Conservation (phyloP, 2,797 vertebrate species). For the Percopsis omiscomaycus region DNA sequence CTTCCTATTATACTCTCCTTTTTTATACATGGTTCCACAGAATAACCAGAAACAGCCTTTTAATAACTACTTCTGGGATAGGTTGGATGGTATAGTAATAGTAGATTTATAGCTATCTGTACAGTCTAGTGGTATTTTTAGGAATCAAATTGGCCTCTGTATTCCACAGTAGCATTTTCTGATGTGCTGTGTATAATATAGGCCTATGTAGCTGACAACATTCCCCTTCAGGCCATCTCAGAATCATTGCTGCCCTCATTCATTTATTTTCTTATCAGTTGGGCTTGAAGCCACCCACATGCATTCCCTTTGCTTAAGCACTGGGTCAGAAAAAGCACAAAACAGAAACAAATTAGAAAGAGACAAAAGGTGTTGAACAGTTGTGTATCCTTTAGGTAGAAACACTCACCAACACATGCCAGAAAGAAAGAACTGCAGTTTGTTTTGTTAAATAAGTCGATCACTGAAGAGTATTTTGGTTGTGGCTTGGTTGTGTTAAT, state of each 20-base stretch:
- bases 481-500: too few relatives aligned
- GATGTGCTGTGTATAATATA: not conserved
- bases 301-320: conserved; percentile 27
- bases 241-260: conserved; percentile 5
- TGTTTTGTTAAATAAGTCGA: too few relatives aligned
- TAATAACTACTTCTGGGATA: conserved; percentile 10
- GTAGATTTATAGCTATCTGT: conserved; percentile 16
- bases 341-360: not conserved
- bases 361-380: not conserved
- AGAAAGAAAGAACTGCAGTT: conserved; percentile 18
- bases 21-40: conserved; percentile 16
- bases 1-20: conserved; percentile 32
- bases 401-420: conserved; percentile 14
- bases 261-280: not conserved
- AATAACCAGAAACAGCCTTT: conserved; percentile 17
- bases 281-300: not conserved
- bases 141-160: conserved; percentile 11
- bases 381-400: not conserved
- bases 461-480: too few relatives aligned
- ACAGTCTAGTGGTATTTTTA: conserved; percentile 1
- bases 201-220: conserved; percentile 3
- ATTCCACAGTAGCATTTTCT: not conserved
- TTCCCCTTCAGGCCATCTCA: not conserved
- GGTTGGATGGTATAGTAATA: not conserved
- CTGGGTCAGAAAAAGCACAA: conserved; percentile 30